These are phyloP conservation scores for Dioctria rufipes DNA, from an alignment of 2,888 invertebrate species.

Conservation along the genomic window DNA sequence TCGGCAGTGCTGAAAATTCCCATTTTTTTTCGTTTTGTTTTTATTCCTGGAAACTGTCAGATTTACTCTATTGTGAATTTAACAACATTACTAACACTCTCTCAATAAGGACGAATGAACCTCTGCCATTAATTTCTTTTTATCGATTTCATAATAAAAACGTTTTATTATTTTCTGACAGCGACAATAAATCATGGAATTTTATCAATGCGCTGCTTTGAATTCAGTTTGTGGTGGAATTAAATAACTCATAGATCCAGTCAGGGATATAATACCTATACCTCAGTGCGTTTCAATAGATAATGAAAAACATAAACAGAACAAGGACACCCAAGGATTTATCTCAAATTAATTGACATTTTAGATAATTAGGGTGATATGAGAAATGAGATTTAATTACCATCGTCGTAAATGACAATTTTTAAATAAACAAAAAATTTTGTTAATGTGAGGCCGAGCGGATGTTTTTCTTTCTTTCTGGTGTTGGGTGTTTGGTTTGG, in stretches of 20 bases:
- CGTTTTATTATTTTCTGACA: constrained; percentile 34
- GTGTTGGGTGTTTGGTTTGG: too few relatives aligned
- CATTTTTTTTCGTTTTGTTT: background rate
- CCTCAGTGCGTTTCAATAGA: background rate
- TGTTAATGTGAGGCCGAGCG: too few relatives aligned
- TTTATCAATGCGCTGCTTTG: constrained; percentile 15
- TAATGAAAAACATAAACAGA: background rate
- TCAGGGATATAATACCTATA: background rate
- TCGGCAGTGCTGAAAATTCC: background rate
- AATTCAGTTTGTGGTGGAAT: background rate
- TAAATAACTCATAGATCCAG: background rate
- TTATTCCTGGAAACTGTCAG: background rate
- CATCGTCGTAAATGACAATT: too few relatives aligned
- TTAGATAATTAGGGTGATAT: constrained; percentile 6
- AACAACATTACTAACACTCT: background rate
- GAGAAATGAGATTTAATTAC: background rate
- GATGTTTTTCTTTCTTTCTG: too few relatives aligned
- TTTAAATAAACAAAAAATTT: too few relatives aligned
- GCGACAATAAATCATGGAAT: constrained; percentile 21
- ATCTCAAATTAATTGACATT: background rate
- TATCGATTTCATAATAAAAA: constrained; percentile 6
- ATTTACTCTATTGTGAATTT: background rate
- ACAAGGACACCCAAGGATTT: background rate
- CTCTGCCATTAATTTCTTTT: constrained; percentile 1
- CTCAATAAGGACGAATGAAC: constrained; percentile 4